These are phyloP conservation scores for Propithecus deckenii DNA, from an alignment of 2,797 vertebrate species.

Conservation along the genomic window DNA sequence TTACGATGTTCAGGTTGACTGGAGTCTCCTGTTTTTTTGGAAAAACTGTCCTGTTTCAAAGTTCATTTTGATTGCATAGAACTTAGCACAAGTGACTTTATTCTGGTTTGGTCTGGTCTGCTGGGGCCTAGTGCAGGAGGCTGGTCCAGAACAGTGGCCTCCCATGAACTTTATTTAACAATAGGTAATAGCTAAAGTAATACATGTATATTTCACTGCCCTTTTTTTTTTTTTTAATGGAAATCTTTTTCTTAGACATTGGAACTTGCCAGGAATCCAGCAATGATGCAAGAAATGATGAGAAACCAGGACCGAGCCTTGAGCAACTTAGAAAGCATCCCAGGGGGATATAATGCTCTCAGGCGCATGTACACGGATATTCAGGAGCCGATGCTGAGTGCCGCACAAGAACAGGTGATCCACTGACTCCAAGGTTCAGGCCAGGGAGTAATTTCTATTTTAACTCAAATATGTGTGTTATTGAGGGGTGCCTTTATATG, in stretches of 20 bases:
- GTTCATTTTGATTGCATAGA: background rate
- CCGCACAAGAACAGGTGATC: constrained; percentile 89
- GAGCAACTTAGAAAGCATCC: constrained; percentile 90
- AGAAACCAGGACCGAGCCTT: constrained; percentile 90
- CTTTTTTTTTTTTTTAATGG: constrained; percentile 69
- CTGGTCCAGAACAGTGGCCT: background rate
- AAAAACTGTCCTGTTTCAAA: background rate
- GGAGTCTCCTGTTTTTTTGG: background rate
- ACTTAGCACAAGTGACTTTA: background rate
- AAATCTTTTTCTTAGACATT: constrained; percentile 84
- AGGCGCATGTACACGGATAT: constrained; percentile 90
- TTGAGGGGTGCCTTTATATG: background rate
- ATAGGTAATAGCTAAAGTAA: constrained; percentile 7
- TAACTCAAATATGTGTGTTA: background rate
- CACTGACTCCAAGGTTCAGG: background rate
- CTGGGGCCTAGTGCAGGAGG: background rate
- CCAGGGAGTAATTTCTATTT: background rate
- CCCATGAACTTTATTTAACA: background rate
- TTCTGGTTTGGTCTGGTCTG: background rate
- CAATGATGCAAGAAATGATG: constrained; percentile 92
- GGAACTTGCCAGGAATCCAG: constrained; percentile 90
- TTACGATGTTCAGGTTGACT: background rate
- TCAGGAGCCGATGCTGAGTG: constrained; percentile 90
- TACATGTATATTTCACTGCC: background rate
- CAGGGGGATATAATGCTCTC: constrained; percentile 89